These are phyloP conservation scores for Meriones unguiculatus DNA, from an alignment of 2,113 vertebrate species.

Conservation along the genomic window DNA sequence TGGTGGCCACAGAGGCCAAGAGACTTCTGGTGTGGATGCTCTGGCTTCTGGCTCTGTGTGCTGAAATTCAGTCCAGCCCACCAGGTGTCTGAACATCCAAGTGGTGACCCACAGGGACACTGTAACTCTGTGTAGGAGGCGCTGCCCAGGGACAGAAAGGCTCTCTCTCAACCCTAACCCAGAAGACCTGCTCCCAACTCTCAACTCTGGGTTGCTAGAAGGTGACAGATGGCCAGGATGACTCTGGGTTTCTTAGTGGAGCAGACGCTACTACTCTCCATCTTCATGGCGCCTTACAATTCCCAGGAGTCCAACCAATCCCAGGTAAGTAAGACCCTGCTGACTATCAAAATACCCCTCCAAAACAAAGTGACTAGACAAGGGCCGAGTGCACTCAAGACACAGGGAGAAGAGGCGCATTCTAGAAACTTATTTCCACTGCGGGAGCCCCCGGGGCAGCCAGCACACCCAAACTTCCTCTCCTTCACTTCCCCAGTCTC, in stretches of 20 bases:
- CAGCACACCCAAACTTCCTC: fast-evolving
- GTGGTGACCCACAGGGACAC: not conserved
- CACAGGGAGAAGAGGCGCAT: not conserved
- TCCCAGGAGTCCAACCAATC: not conserved
- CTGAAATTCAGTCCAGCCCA: not conserved
- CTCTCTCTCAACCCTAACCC: not conserved
- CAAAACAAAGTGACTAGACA: not conserved
- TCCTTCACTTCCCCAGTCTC: not conserved
- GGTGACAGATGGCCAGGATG: not conserved
- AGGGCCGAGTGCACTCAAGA: not conserved
- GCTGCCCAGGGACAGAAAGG: not conserved
- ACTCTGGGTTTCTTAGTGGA: not conserved
- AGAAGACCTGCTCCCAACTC: not conserved
- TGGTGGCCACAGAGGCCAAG: not conserved
- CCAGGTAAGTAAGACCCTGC: not conserved
- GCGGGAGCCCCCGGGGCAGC: not conserved
- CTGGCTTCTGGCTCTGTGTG: not conserved
- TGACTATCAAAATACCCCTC: not conserved
- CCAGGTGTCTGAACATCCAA: not conserved
- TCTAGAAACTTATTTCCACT: not conserved
- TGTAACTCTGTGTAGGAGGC: not conserved
- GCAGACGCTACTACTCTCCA: not conserved
- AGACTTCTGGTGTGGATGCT: not conserved
- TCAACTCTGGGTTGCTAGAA: not conserved
- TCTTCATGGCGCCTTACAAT: not conserved